These are phyloP conservation scores for Amblyornis subalaris DNA, from an alignment of 2,113 vertebrate species.

Conservation along the genomic window DNA sequence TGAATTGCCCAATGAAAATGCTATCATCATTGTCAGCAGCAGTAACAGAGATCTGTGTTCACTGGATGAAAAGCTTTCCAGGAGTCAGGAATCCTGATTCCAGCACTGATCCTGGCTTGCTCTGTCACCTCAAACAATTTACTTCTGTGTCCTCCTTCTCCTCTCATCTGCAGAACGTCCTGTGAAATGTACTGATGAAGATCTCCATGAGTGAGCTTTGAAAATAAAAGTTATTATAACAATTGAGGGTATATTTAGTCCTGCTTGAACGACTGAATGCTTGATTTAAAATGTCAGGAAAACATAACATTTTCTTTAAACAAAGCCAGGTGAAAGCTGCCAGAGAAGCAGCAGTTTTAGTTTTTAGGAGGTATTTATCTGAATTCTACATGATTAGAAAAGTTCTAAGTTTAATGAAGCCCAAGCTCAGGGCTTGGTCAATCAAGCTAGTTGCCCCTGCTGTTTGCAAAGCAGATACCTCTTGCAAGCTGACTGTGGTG, in stretches of 20 bases:
- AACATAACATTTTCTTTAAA: background rate
- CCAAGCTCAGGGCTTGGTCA: background rate
- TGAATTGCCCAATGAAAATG: background rate
- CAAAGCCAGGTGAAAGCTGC: background rate
- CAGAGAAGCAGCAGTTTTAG: background rate
- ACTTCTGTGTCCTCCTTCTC: background rate
- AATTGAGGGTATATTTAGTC: background rate
- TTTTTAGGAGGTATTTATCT: background rate
- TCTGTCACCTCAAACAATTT: background rate
- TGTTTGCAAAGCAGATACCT: background rate
- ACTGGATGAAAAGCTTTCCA: background rate
- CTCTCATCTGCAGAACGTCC: background rate
- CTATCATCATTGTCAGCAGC: conserved; percentile 3
- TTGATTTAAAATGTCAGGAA: background rate
- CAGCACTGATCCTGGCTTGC: background rate
- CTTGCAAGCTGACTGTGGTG: background rate
- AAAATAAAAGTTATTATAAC: background rate
- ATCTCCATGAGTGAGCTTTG: background rate
- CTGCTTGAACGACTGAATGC: background rate
- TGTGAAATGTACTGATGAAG: background rate
- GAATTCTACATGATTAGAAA: background rate
- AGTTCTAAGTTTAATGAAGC: background rate
- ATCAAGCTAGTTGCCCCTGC: background rate
- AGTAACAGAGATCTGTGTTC: background rate
- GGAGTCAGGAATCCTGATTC: background rate